These are phyloP conservation scores for Cantharis lateralis DNA, from an alignment of 2,888 invertebrate species.

Conservation along the genomic window DNA sequence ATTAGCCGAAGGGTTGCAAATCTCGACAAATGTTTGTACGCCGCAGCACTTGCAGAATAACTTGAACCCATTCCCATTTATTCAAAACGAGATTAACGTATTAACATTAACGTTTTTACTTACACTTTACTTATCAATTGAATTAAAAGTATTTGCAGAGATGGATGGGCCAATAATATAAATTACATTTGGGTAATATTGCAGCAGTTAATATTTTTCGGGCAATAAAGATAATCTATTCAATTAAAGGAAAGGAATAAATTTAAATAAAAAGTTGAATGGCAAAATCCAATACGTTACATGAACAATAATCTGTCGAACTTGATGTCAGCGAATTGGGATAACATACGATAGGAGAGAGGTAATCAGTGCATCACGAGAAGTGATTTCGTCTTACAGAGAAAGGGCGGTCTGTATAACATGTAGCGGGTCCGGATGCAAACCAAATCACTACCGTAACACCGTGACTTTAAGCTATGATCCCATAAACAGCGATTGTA, in stretches of 20 bases:
- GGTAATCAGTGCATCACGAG: constrained; percentile 51
- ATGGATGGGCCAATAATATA: not conserved
- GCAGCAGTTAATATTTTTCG: not conserved
- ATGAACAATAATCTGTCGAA: constrained; percentile 57
- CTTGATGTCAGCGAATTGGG: constrained; percentile 56
- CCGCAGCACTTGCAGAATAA: constrained; percentile 23
- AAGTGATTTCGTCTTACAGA: constrained; percentile 56
- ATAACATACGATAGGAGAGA: constrained; percentile 53
- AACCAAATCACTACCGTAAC: constrained; percentile 33
- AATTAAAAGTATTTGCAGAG: not conserved
- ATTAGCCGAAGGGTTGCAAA: constrained; percentile 44
- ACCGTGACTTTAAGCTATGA: constrained; percentile 26
- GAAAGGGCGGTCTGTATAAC: constrained; percentile 55
- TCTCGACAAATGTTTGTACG: constrained; percentile 35
- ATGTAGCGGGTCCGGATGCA: constrained; percentile 44
- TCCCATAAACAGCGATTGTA: constrained; percentile 35
- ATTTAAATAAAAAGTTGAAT: constrained; percentile 24
- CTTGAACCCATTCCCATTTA: constrained; percentile 16
- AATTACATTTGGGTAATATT: not conserved
- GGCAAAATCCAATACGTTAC: constrained; percentile 51
- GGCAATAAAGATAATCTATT: not conserved
- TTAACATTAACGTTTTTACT: constrained; percentile 1
- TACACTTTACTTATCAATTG: not conserved
- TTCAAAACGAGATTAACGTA: constrained; percentile 18
- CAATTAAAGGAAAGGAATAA: constrained; percentile 11